Evolutionary conservation across 2,113 vertebrate species (phyloP), one percentile per base, ranked within the genome.

Genomic region (Neolamprologus hecqui): DNA sequence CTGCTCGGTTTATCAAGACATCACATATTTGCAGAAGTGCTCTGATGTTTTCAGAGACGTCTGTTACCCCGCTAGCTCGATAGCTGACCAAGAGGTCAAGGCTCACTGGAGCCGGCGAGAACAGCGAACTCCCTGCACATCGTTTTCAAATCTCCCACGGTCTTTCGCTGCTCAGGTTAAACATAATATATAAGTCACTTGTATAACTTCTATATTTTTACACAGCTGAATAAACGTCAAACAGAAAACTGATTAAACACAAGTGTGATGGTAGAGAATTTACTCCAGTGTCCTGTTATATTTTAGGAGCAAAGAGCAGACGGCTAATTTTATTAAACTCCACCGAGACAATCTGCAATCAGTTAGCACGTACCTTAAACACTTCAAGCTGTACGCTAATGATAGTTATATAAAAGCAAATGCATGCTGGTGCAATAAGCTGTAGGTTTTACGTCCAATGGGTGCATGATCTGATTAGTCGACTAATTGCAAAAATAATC

Each of bases 111-210:
- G 28, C 28, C 2, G 5, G 3, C 0, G 15, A 60, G 5, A 60
- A 33, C 28, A 60, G 28, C 9, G 0, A 19, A 60, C 15, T 60
- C 28, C 15, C 0, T 0, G 28, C 57, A 60, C 57, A 60, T 19
- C 5, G 0, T 19, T 60, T 2, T 33, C 28, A 33, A 60, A 10
- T 28, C 57, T 33, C 3, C 13, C 2, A 0, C 3, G 0, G 0
- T 60, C 57, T 60, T 60, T 60, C 3, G 28, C 28, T 60, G 2
- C 57, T 33, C 57, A 33, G 28, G 28, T 60, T 60, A 60, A 60
- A 60, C 57, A 19, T 60, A 3, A 60, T 60, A 60, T 60, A 33
- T 0, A 60, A 31, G 8, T 60, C 14, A 60, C 57, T 31, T 60
- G 26, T 60, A 31, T 60, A 60, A 60, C 26, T 60, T 60, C 17